A percentile compares a stretch with the other conserved stretches of the same genome.
These are phyloP conservation scores for Pterois miles DNA, from an alignment of 2,797 vertebrate genomes.

Conservation along the genomic window DNA sequence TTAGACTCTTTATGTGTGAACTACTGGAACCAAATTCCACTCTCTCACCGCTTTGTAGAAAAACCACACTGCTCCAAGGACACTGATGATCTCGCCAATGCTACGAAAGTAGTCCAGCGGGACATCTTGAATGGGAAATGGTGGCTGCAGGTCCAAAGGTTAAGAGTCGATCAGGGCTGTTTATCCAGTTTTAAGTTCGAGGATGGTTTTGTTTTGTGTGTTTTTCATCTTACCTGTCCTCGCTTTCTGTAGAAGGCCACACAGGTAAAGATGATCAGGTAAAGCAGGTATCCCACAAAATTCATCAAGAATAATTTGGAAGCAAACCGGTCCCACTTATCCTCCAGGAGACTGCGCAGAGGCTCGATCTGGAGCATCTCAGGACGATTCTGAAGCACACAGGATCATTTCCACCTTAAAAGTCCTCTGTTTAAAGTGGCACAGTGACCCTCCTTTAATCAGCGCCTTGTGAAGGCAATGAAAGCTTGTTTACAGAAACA, in stretches of 20 bases:
- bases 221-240: slow-evolving; percentile 73
- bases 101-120: slow-evolving; percentile 77
- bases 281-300: slow-evolving; percentile 86
- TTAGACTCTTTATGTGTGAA: not conserved
- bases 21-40: slow-evolving; percentile 3
- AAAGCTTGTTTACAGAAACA: not conserved
- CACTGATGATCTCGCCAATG: slow-evolving; percentile 84
- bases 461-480: not conserved
- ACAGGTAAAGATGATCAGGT: slow-evolving; percentile 87
- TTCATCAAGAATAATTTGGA: slow-evolving; percentile 89
- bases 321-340: slow-evolving; percentile 91
- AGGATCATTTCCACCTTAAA: not conserved
- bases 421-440: not conserved
- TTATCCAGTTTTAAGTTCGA: not conserved
- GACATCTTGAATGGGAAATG: slow-evolving; percentile 74
- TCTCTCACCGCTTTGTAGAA: slow-evolving; percentile 88
- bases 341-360: slow-evolving; percentile 87
- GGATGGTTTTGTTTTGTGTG: not conserved
- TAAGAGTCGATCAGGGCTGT: not conserved
- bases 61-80: slow-evolving; percentile 87
- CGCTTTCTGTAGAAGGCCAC: slow-evolving; percentile 86
- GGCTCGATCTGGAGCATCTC: slow-evolving; percentile 93
- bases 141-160: slow-evolving; percentile 64
- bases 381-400: slow-evolving; percentile 86
- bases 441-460: not conserved